phyloP scores from a whole-genome alignment of 2,113 vertebrate species.

The Actenoides lindsayi region DNA sequence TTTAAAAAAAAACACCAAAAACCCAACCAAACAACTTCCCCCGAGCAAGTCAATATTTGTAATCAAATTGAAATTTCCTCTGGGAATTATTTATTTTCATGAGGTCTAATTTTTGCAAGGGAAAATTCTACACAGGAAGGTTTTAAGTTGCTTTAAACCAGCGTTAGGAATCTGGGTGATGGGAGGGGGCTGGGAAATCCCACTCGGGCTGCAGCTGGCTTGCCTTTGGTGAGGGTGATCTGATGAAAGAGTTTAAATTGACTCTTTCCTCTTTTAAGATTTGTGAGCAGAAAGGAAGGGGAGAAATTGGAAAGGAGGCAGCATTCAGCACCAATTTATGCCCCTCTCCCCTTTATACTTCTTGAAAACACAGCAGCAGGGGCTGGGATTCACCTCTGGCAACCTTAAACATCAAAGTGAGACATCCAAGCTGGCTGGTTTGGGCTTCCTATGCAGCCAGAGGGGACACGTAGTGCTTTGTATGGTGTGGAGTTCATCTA shows the following conservation, averaged over 20 bases:
- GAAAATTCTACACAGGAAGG: neutral
- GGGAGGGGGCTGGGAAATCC: neutral
- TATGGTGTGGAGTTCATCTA: neutral
- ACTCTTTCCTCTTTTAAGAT: neutral
- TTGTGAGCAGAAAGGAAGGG: neutral
- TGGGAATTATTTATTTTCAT: slow-evolving; percentile 66
- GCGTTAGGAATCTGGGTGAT: neutral
- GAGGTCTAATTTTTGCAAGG: slow-evolving; percentile 53
- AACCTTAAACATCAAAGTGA: accelerated
- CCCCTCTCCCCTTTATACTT: neutral
- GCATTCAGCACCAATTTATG: neutral
- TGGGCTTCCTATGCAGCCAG: neutral
- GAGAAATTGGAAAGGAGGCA: neutral
- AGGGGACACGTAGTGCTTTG: neutral
- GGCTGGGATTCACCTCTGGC: neutral
- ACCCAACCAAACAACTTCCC: neutral
- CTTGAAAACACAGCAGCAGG: neutral
- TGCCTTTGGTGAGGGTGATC: neutral
- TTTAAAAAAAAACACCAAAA: neutral
- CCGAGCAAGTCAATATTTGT: slow-evolving; percentile 69
- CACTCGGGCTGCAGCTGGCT: neutral
- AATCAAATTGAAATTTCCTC: slow-evolving; percentile 70
- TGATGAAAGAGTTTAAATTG: neutral
- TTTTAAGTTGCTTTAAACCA: slow-evolving; percentile 2
- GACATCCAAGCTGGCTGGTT: neutral